A percentile compares a stretch with the other conserved stretches of the same genome.
Conservation (phyloP, 2,797 vertebrate genomes). For the Pygocentrus nattereri region DNA sequence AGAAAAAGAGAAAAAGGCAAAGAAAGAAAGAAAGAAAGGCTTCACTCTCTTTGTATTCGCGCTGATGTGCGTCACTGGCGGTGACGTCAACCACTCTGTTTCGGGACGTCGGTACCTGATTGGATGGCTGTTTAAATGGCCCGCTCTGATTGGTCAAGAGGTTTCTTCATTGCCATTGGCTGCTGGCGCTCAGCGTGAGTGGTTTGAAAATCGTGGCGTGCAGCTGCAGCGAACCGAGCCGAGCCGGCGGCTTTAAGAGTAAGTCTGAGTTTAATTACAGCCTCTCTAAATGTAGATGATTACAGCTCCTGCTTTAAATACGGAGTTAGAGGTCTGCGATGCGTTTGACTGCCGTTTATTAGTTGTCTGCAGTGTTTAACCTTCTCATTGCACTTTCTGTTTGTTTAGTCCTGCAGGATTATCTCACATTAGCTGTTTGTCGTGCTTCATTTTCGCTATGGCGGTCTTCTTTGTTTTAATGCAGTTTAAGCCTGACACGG, state of each 20-base stretch:
- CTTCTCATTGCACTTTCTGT: no score
- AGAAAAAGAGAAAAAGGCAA: no score
- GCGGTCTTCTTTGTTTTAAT: background rate
- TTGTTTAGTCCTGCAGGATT: no score
- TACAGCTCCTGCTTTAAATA: no score
- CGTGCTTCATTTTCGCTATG: background rate
- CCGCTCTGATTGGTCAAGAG: conserved; percentile 65
- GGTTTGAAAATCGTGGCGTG: conserved; percentile 70
- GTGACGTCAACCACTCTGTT: conserved; percentile 11
- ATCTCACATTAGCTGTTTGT: background rate
- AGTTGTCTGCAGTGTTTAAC: no score
- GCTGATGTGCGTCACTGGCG: background rate
- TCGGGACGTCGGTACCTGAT: conserved; percentile 53
- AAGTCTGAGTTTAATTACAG: background rate
- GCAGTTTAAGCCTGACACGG: background rate
- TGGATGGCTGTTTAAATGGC: conserved; percentile 74
- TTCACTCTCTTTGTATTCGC: background rate
- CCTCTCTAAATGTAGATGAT: no score
- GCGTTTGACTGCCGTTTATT: no score
- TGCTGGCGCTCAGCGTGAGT: conserved; percentile 35
- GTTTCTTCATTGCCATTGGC: conserved; percentile 61
- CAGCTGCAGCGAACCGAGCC: background rate
- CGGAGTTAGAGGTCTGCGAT: no score
- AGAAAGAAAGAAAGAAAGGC: no score
- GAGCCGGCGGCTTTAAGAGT: background rate